Percentiles rank a stretch among this genome's conserved stretches.
phyloP scores from a whole-genome alignment of 1,140 invertebrate species.

The Pseudoatta argentina region DNA sequence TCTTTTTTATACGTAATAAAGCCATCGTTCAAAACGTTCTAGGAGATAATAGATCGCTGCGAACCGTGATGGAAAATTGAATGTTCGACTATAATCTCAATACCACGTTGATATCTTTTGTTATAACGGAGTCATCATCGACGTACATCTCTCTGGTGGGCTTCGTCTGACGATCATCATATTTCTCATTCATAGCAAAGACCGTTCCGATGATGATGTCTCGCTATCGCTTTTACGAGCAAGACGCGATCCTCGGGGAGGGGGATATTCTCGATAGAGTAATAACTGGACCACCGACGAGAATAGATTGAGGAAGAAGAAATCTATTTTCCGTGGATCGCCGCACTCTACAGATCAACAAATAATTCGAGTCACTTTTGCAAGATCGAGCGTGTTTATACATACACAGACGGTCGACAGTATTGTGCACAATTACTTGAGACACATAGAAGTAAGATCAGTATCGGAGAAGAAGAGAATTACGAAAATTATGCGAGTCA shows the following conservation, averaged over 20 bases:
- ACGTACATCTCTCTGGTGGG: background rate
- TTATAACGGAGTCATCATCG: background rate
- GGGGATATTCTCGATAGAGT: background rate
- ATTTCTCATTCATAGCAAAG: background rate
- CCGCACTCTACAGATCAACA: background rate
- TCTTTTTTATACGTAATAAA: background rate
- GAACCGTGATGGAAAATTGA: background rate
- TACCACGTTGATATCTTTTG: background rate
- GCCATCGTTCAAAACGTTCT: too few species aligned
- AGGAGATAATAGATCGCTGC: background rate
- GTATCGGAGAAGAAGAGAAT: background rate
- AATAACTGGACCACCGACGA: background rate
- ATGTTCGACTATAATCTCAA: background rate
- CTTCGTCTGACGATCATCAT: background rate
- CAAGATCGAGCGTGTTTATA: constrained; percentile 9
- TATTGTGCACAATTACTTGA: background rate
- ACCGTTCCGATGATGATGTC: background rate
- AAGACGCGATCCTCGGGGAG: background rate
- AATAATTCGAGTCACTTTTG: constrained; percentile 7
- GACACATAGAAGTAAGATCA: background rate
- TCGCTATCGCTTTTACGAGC: constrained; percentile 27
- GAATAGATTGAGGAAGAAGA: background rate
- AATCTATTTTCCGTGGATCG: constrained; percentile 14
- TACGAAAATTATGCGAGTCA: background rate
- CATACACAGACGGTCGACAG: constrained; percentile 14